These are phyloP conservation scores for Lymantria dispar DNA, from an alignment of 2,888 invertebrate species.

Conservation along the genomic window DNA sequence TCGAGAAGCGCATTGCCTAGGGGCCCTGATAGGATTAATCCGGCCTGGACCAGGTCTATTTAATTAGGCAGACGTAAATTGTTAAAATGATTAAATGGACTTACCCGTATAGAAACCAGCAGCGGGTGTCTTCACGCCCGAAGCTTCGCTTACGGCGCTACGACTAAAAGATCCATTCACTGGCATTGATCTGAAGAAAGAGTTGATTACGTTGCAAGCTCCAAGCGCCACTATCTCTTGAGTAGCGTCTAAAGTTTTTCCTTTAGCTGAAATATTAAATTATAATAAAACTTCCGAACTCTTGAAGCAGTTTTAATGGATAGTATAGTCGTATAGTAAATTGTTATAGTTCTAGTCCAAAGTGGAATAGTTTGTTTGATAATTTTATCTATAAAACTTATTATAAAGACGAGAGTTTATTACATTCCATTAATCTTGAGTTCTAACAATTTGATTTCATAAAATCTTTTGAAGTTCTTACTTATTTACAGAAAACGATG, in stretches of 20 bases:
- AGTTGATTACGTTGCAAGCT: conserved; percentile 87
- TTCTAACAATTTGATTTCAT: no score
- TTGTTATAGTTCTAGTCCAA: conserved; percentile 27
- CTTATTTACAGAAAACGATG: no score
- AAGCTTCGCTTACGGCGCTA: conserved; percentile 91
- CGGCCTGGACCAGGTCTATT: not conserved
- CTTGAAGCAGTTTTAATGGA: conserved; percentile 24
- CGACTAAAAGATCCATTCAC: conserved; percentile 88
- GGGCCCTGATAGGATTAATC: no score
- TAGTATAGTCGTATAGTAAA: conserved; percentile 18
- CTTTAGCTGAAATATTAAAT: conserved; percentile 77
- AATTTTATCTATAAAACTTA: no score
- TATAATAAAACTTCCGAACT: no score
- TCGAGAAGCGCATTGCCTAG: no score
- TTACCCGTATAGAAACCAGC: conserved; percentile 88
- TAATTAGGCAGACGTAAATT: not conserved
- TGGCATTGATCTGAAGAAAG: conserved; percentile 90
- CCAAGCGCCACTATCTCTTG: conserved; percentile 92
- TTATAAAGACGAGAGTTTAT: no score
- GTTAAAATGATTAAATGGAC: not conserved
- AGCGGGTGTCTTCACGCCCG: conserved; percentile 89
- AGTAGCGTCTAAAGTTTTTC: conserved; percentile 87
- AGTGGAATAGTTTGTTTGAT: not conserved
- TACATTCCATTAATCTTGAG: no score
- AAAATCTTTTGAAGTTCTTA: no score